Base-by-base conservation (phyloP, 2,888 invertebrate genomes). In the Eucera pruinosa region DNA sequence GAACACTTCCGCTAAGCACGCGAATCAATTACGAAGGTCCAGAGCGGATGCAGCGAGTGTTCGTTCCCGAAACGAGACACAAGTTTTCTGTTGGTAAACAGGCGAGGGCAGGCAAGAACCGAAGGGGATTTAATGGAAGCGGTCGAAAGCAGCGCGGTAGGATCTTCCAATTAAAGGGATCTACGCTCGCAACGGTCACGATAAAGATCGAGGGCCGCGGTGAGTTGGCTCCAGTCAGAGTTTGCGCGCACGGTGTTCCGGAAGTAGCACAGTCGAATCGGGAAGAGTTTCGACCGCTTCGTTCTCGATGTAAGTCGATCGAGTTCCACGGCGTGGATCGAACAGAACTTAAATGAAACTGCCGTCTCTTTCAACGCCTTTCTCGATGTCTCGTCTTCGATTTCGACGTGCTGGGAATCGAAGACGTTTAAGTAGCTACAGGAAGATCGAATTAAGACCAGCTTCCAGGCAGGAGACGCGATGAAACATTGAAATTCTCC, bases 101-200 rank as follows among this genome's bases (percentile, higher is more conserved):
- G 66, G 30, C 41, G 54, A 50, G 13, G 36, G 50, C 65, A 61
- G 50, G 33, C 57, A 58, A 67, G 20, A 25, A 39, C 50, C 67
- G 71, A 74, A 52, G 41, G 52, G 69, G 67, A 80, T 80, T 83
- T 72, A 78, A 78, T 36, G 71, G 60, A 79, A 70, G 43, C 54
- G 47, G 52, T 70, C 57, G 65, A 69, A 77, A 62, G 55, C 57
- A 36, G 47, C 58, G 50, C 62, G 25, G 52, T 54, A 74, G 57
- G 57, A 66, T 58, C 62, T 75, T 75, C 61, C 77, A 83, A 85
- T 83, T 84, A 78, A 76, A 78, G 68, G 70, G 61, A 78, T 84
- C 80, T 70, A 70, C 71, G 55, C 52, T 78, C 45, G 70, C 58
- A 62, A 80, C 58, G 66, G 67, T 78, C 67, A 43, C 57, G 85